phyloP scores from a whole-genome alignment of 2,888 invertebrate genomes.

The Drosophila robusta region DNA sequence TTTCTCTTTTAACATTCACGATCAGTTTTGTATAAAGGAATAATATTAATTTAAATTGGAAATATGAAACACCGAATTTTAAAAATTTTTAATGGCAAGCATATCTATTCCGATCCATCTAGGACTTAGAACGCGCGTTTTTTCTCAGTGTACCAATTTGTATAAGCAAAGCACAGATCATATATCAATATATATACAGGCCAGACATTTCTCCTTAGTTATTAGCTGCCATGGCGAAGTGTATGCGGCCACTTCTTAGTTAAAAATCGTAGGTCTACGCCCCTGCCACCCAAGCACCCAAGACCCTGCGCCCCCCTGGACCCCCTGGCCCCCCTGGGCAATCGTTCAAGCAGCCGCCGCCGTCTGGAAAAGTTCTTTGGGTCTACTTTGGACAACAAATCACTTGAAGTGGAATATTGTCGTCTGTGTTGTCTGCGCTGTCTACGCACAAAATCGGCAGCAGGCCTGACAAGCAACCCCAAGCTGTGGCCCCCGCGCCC shows the following conservation, averaged over 20 bases:
- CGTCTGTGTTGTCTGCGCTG: constrained; percentile 63
- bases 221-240: constrained; percentile 9
- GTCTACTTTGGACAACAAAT: constrained; percentile 63
- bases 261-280: constrained; percentile 19
- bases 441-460: constrained; percentile 64
- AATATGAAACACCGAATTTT: too few species aligned
- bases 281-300: not conserved
- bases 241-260: constrained; percentile 8
- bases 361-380: constrained; percentile 68
- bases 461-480: constrained; percentile 38
- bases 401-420: constrained; percentile 73
- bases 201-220: constrained; percentile 10
- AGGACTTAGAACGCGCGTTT: not conserved
- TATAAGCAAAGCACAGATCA: not conserved
- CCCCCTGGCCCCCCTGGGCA: not conserved
- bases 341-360: constrained; percentile 49
- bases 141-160: not conserved
- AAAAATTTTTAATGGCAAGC: too few species aligned
- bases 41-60: too few species aligned
- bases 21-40: too few species aligned
- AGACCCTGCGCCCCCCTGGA: not conserved
- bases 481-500: not conserved
- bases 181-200: constrained; percentile 4
- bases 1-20: too few species aligned
- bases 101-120: too few species aligned